Evolutionary conservation across 2,113 vertebrate species (phyloP), one percentile per base, ranked within the genome.

Genomic region (Propithecus coquereli): DNA sequence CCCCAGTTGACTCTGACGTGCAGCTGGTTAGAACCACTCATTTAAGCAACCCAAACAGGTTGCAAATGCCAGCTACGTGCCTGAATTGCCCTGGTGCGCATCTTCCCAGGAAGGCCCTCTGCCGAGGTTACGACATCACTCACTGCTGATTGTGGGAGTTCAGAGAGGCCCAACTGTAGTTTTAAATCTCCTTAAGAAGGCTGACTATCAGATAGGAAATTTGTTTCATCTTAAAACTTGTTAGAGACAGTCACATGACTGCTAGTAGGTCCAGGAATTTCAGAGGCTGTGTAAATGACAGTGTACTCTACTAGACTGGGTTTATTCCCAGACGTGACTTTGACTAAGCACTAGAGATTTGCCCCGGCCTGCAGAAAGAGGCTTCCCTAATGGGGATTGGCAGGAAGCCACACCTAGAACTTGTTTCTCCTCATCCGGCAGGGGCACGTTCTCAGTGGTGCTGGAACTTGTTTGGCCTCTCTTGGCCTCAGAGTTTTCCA

Each of bases 321-420:
- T 71, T 52, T 71, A 47, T 88, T 79, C 63, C 68, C 45, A 10
- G 73, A 43, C 23, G 22, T 93, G 91, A 54, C 50, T 54, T 52
- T 34, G 47, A 79, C 50, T 79, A 57, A 80, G 61, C 70, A 57
- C 20, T 1, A 20, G 91, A 76, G 81, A 71, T 90, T 32, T 93
- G 95, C 40, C 71, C 54, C 68, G 65, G 87, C 91, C 89, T 90
- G 94, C 32, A 87, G 80, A 61, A 84, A 65, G 9, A n/a, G 74
- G 17, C 57, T 89, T 73, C 73, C 59, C 32, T n/a, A n/a, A 43
- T 25, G 18, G 11, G 54, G 61, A 5, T 1, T 76, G 30, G 1
- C 65, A 82, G 94, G 91, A 96, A 96, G 66, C 93, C 95, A 85
- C 97, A 96, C 97, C 97, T 76, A 82, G 89, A 85, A 79, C 80